Percentiles rank a stretch among this genome's conserved stretches.
These are phyloP conservation scores for Hoplostethus mediterraneus DNA, from an alignment of 2,797 vertebrate genomes.

Conservation along the genomic window DNA sequence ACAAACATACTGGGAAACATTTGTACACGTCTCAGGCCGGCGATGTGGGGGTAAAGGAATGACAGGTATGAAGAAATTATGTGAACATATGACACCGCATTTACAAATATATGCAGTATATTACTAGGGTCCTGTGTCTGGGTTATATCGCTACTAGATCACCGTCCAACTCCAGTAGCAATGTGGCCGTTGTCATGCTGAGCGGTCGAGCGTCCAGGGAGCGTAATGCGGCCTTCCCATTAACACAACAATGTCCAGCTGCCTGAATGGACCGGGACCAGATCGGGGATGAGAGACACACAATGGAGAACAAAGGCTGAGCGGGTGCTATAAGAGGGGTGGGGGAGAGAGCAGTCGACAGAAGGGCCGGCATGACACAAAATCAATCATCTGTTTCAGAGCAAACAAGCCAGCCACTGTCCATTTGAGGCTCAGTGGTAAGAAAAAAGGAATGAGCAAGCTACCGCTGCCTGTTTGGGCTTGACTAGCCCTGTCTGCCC, in stretches of 20 bases:
- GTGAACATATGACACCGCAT: constrained; percentile 12
- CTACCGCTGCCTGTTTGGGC: constrained; percentile 6
- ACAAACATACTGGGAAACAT: constrained; percentile 23
- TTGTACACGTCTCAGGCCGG: neutral
- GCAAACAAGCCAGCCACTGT: constrained; percentile 64
- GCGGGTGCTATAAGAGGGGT: constrained; percentile 52
- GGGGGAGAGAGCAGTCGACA: constrained; percentile 47
- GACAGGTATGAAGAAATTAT: neutral
- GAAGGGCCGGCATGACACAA: constrained; percentile 65
- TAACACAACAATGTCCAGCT: constrained; percentile 71
- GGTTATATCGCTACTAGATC: constrained; percentile 10
- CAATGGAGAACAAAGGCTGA: constrained; percentile 69
- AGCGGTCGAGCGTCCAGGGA: constrained; percentile 42
- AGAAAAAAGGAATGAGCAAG: constrained; percentile 11
- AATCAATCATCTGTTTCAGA: constrained; percentile 76
- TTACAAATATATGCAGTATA: neutral
- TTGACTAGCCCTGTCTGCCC: constrained; percentile 2
- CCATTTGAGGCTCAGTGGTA: constrained; percentile 29
- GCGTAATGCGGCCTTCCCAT: constrained; percentile 36
- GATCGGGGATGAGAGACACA: constrained; percentile 50
- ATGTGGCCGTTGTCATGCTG: constrained; percentile 32
- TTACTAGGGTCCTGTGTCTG: constrained; percentile 9
- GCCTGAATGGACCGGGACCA: constrained; percentile 65
- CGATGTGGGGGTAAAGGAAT: neutral
- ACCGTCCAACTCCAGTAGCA: constrained; percentile 1